Conservation (phyloP, 2,113 vertebrate genomes). For the Odontophorus gujanensis region DNA sequence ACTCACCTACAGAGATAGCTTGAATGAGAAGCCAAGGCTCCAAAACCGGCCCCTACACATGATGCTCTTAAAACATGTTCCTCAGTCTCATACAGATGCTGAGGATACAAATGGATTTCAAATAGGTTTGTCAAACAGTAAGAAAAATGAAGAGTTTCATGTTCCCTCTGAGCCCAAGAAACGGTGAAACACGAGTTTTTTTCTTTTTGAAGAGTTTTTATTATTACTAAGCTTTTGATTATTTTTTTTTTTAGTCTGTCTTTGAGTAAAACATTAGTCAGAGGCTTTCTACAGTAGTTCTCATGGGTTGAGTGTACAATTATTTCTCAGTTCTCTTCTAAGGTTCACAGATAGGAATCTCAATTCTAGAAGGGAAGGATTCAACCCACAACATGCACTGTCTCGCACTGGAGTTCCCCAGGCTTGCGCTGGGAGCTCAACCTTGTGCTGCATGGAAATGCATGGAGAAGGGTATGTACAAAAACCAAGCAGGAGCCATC, state of each 20-base stretch:
- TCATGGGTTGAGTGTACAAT: background rate
- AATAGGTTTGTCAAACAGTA: background rate
- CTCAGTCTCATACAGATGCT: background rate
- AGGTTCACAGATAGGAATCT: background rate
- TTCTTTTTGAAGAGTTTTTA: background rate
- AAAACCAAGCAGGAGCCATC: background rate
- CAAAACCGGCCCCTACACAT: background rate
- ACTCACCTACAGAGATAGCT: background rate
- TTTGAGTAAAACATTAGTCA: background rate
- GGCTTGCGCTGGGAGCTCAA: background rate
- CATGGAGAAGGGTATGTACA: accelerated
- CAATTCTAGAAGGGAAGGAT: background rate
- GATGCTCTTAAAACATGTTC: background rate
- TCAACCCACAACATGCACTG: background rate
- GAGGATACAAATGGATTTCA: background rate
- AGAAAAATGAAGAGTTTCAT: background rate
- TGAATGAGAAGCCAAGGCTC: background rate
- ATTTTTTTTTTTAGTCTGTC: background rate
- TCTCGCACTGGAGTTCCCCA: background rate
- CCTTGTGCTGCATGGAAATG: background rate
- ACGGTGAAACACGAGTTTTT: background rate
- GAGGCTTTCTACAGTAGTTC: background rate
- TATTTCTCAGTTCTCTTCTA: background rate
- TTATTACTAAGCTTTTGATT: background rate
- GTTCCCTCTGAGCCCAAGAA: background rate